A percentile compares a stretch with the other conserved stretches of the same genome.
These are phyloP conservation scores for Hylaeus anthracinus DNA, from an alignment of 1,140 invertebrate species.

Conservation along the genomic window DNA sequence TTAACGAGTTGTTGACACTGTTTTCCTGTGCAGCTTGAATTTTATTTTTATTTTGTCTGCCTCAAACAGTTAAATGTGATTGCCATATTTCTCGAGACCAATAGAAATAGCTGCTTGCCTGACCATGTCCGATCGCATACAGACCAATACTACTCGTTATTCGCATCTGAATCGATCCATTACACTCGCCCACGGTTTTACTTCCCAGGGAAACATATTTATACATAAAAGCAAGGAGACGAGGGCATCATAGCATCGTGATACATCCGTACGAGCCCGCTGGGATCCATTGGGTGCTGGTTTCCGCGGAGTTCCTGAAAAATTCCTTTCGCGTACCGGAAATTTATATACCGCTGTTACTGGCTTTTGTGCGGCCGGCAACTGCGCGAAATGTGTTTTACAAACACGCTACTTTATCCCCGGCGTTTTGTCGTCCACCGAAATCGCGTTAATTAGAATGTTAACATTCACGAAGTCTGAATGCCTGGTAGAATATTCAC, in stretches of 20 bases:
- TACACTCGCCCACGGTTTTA: not conserved
- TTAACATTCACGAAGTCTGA: too few species aligned
- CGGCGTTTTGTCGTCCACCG: too few species aligned
- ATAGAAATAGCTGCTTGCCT: too few species aligned
- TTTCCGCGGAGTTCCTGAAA: not conserved
- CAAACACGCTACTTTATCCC: too few species aligned
- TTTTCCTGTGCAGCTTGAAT: too few species aligned
- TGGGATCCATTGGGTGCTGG: not conserved
- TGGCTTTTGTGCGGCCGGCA: not conserved
- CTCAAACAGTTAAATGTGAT: too few species aligned
- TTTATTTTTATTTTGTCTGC: too few species aligned
- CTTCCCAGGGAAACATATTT: constrained; percentile 9
- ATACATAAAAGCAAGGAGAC: not conserved
- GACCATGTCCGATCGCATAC: too few species aligned
- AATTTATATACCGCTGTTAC: not conserved
- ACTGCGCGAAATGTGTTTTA: not conserved
- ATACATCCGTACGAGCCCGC: not conserved
- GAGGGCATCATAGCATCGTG: not conserved
- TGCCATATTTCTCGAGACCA: too few species aligned
- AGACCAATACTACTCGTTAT: not conserved
- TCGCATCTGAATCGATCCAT: not conserved
- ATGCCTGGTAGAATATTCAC: too few species aligned
- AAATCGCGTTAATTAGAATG: too few species aligned
- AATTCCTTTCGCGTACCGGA: not conserved
- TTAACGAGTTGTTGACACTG: too few species aligned